Evolutionary conservation across 1,140 invertebrate species (phyloP).

Genomic region (Lysiphlebus fabarum): DNA sequence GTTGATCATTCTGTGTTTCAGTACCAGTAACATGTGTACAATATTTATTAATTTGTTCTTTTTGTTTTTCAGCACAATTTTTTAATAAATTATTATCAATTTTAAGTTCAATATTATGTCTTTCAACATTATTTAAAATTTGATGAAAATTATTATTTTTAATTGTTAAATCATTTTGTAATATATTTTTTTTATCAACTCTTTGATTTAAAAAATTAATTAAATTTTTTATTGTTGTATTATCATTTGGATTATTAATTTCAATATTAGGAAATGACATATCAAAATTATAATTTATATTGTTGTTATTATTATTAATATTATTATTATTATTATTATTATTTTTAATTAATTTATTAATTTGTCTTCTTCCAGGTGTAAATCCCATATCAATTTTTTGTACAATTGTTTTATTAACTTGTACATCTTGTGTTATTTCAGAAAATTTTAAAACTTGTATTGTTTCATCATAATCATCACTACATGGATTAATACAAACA

Average conservation of each 20-base stretch:
- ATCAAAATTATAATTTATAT: slow-evolving; percentile 63
- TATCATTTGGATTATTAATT: slow-evolving; percentile 63
- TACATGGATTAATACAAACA: slow-evolving; percentile 90
- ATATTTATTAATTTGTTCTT: slow-evolving; percentile 54
- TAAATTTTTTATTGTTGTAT: slow-evolving; percentile 63
- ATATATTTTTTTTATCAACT: slow-evolving; percentile 60
- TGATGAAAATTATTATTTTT: slow-evolving; percentile 64
- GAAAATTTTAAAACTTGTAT: slow-evolving; percentile 94
- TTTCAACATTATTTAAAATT: slow-evolving; percentile 63
- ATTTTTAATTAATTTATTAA: slow-evolving; percentile 62
- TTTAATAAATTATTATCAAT: slow-evolving; percentile 64
- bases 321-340: slow-evolving; percentile 55
- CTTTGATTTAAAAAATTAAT: slow-evolving; percentile 69
- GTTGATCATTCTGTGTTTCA: slow-evolving; percentile 46
- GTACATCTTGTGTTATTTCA: slow-evolving; percentile 91
- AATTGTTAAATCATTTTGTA: slow-evolving; percentile 51
- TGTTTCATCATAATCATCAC: slow-evolving; percentile 93
- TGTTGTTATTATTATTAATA: slow-evolving; percentile 56
- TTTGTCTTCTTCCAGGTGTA: slow-evolving; percentile 73
- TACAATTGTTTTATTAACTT: slow-evolving; percentile 67
- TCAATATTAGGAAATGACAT: slow-evolving; percentile 69
- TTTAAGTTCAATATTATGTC: slow-evolving; percentile 63
- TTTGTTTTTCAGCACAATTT: slow-evolving; percentile 62
- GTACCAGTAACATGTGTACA: slow-evolving; percentile 50
- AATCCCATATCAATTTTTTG: slow-evolving; percentile 64